Base-by-base conservation (phyloP, 2,797 vertebrate species). In the Paguma larvata region DNA sequence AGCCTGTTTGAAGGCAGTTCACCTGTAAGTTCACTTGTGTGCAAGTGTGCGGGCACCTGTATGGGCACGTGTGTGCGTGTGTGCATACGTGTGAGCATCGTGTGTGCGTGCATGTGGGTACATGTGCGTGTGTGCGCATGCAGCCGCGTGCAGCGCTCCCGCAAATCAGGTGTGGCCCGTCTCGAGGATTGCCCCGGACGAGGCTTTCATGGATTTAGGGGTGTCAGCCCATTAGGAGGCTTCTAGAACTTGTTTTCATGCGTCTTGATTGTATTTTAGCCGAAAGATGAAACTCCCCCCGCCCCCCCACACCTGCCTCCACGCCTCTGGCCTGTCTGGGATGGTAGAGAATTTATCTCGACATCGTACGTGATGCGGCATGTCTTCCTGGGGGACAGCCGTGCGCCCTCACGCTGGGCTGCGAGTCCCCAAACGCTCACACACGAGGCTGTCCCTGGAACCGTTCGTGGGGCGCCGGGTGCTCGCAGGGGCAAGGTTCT, bases 281-380 rank as follows among this genome's bases (percentile, higher is more conserved):
- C 32, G 44, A 19, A 75, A 78, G 44, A 59, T 86, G 51, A 80
- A 70, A n/a, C 32, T 63, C n/a, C 12, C 3, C 14, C 4, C 15
- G 0, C 3, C 6, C 9, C 3, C 12, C 3, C 14, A 3, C 15
- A 0, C 3, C 6, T 16, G 41, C 27, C 15, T 9, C 19, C 11
- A 4, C 0, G 1, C 41, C 8, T n/a, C 16, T 46, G 0, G 13
- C 65, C 72, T 46, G 4, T 84, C 32, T 79, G 3, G 79, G 59
- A 3, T 16, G 19, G 11, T 16, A 19, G 25, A 7, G 9, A 30
- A 6, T 25, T 38, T 13, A 15, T 5, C 27, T 0, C 0, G 11
- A 16, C 2, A 2, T n/a, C 53, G 34, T 59, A 9, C 10, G 2
- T 14, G 14, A 12, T 1, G 9, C n/a, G 6, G 8, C 6, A 0